Percentiles rank a stretch among this genome's conserved stretches.
These are phyloP conservation scores for Brachirus orientalis DNA, from an alignment of 2,113 vertebrate species.

Conservation along the genomic window DNA sequence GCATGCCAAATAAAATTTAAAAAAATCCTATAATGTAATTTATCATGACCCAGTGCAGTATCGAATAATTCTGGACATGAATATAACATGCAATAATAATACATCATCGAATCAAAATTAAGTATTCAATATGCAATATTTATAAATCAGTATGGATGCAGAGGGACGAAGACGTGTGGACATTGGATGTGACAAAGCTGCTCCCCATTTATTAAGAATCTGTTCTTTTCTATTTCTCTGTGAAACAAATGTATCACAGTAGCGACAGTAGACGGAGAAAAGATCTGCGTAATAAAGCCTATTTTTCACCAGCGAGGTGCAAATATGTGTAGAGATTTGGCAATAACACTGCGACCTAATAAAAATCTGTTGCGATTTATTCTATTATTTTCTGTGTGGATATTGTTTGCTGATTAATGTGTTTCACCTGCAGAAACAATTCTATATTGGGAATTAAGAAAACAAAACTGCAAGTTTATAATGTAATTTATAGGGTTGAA, in stretches of 20 bases:
- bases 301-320: neutral
- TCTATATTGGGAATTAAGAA: conserved; percentile 22
- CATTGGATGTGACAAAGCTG: neutral
- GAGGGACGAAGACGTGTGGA: too few relatives aligned
- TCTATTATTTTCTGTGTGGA: conserved; percentile 16
- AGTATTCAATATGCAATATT: too few relatives aligned
- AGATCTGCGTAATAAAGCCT: neutral
- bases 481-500: conserved; percentile 31
- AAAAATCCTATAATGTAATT: too few relatives aligned
- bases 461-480: conserved; percentile 20
- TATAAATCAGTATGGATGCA: too few relatives aligned
- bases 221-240: neutral
- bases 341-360: neutral
- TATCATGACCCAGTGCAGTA: too few relatives aligned
- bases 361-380: conserved; percentile 5
- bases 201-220: neutral
- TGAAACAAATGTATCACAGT: neutral
- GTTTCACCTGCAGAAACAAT: conserved; percentile 13
- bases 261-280: neutral
- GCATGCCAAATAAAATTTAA: too few relatives aligned
- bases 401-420: conserved; percentile 40
- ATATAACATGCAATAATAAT: too few relatives aligned
- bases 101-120: too few relatives aligned
- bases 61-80: too few relatives aligned
- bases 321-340: neutral